Conservation (phyloP, 2,888 invertebrate species). For the Drosophila bunnanda region DNA sequence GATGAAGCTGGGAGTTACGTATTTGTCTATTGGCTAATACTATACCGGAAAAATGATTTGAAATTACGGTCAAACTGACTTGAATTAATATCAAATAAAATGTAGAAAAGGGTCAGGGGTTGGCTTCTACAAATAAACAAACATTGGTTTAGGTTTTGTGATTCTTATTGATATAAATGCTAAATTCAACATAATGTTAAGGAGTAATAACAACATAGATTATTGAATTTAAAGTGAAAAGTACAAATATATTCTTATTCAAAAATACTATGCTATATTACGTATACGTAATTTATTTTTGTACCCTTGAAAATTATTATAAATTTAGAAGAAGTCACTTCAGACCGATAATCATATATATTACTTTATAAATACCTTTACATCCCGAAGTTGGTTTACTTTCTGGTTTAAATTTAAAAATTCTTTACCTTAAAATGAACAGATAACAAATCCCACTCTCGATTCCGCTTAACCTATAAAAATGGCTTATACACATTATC, state of each 20-base stretch:
- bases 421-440: neutral
- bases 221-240: neutral
- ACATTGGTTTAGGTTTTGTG: too few species aligned
- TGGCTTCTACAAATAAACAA: neutral
- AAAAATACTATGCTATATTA: neutral
- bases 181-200: too few species aligned
- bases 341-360: too few species aligned
- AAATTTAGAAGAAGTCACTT: too few species aligned
- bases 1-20: slow-evolving; percentile 52
- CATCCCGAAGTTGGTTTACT: neutral
- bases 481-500: slow-evolving; percentile 71
- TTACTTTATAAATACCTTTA: too few species aligned
- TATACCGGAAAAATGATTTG: slow-evolving; percentile 9
- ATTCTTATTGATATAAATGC: neutral
- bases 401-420: neutral
- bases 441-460: neutral
- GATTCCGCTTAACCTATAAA: slow-evolving; percentile 49
- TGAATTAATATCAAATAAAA: neutral
- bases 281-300: slow-evolving; percentile 1
- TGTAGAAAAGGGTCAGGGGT: neutral
- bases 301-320: neutral
- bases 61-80: neutral
- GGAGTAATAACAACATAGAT: neutral
- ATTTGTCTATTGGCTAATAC: slow-evolving; percentile 58
- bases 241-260: neutral